Evolutionary conservation across 30 jellyfish, hydroid and myxozoan species (phyloP).

Genomic region (Aurelia sp.): DNA sequence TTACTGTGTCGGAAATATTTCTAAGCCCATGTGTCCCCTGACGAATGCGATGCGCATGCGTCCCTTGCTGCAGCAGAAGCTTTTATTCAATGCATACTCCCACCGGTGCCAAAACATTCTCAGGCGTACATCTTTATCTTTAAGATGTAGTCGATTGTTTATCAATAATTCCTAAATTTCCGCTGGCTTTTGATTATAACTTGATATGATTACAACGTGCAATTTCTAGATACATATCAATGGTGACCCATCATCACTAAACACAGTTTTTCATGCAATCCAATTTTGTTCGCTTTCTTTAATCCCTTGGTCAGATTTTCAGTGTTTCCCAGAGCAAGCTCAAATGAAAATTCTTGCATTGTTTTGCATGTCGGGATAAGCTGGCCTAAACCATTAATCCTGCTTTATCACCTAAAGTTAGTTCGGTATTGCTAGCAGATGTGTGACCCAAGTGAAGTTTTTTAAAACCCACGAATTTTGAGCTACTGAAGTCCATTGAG

Average conservation of each 20-base stretch:
- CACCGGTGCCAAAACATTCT: too few species aligned
- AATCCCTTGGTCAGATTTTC: conserved; percentile 70
- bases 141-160: neutral
- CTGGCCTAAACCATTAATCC: conserved; percentile 54
- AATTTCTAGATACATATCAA: conserved; percentile 39
- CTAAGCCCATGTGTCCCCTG: too few species aligned
- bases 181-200: conserved; percentile 13
- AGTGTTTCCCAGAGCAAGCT: conserved; percentile 64
- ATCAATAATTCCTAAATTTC: neutral
- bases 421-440: conserved; percentile 67
- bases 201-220: conserved; percentile 35
- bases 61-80: too few species aligned
- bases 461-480: conserved; percentile 31
- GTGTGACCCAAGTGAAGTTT: conserved; percentile 61
- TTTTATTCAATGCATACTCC: too few species aligned
- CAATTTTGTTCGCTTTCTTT: conserved; percentile 27
- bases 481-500: too few species aligned
- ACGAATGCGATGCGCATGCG: too few species aligned
- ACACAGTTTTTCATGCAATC: conserved; percentile 36
- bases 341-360: conserved; percentile 51
- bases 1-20: too few species aligned
- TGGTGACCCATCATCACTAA: conserved; percentile 50
- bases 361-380: conserved; percentile 59
- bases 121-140: too few species aligned
- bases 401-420: conserved; percentile 61